A percentile compares a stretch with the other conserved stretches of the same genome.
These are phyloP conservation scores for Mus caroli DNA, from an alignment of 2,797 vertebrate species.

Conservation along the genomic window DNA sequence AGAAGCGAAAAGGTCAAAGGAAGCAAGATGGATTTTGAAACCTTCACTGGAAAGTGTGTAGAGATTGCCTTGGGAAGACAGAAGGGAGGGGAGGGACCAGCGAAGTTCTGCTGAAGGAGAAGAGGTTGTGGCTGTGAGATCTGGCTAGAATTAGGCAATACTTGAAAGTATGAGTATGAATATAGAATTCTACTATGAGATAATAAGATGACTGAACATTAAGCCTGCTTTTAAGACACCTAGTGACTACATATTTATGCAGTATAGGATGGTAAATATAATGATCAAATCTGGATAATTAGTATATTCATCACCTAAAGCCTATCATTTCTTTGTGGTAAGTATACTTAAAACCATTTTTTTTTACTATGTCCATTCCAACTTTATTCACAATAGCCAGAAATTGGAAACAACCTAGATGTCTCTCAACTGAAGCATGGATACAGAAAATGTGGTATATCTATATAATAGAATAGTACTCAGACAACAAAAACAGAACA, in stretches of 20 bases:
- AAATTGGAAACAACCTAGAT: too few relatives aligned
- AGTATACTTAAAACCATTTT: background rate
- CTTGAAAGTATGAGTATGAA: background rate
- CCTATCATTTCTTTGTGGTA: background rate
- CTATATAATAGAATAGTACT: too few relatives aligned
- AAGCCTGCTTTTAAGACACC: background rate
- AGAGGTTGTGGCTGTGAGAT: background rate
- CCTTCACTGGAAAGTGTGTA: background rate
- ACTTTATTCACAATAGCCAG: too few relatives aligned
- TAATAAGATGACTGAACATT: background rate
- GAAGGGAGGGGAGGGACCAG: too few relatives aligned
- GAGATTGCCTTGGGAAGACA: background rate
- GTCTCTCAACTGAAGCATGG: too few relatives aligned
- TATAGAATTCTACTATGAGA: background rate
- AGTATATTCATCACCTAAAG: background rate
- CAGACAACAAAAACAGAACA: too few relatives aligned
- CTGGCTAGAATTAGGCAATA: background rate
- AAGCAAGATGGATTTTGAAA: background rate
- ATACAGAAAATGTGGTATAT: too few relatives aligned
- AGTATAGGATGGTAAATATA: background rate
- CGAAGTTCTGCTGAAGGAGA: background rate
- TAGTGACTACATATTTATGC: background rate
- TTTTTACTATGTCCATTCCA: background rate
- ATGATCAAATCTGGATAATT: background rate
- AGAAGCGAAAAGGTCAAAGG: background rate